Percentiles rank a stretch among this genome's conserved stretches.
These are phyloP conservation scores for Gnathonemus longibarbis DNA, from an alignment of 2,113 vertebrate species.

Conservation along the genomic window DNA sequence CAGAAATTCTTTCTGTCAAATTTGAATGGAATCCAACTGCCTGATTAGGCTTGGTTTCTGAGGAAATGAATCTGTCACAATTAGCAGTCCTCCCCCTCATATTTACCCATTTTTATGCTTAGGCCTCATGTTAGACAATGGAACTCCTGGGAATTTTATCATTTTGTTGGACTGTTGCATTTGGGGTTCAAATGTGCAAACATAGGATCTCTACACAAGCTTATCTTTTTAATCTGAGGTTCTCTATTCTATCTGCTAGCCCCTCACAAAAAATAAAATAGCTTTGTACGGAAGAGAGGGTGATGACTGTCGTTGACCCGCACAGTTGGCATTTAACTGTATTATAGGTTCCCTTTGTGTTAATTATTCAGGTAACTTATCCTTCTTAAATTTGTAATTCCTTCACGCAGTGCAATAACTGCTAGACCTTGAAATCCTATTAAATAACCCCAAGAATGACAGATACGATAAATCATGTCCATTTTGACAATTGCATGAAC, in stretches of 20 bases:
- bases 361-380: not conserved
- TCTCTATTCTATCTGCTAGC: not conserved
- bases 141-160: not conserved
- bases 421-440: not conserved
- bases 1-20: slow-evolving; percentile 45
- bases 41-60: slow-evolving; percentile 27
- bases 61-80: not conserved
- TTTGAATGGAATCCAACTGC: slow-evolving; percentile 44
- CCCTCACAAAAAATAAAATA: not conserved
- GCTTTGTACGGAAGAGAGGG: not conserved
- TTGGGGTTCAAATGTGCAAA: not conserved
- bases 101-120: not conserved
- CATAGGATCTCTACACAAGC: not conserved
- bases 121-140: not conserved
- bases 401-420: not conserved
- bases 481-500: not conserved
- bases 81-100: not conserved
- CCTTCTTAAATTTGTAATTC: not conserved
- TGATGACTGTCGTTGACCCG: not conserved
- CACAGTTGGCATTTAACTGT: not conserved
- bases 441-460: not conserved
- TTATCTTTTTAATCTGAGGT: not conserved
- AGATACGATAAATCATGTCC: not conserved
- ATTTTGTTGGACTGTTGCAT: not conserved
- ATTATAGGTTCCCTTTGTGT: not conserved